These are phyloP conservation scores for Punctoribates punctum DNA, from an alignment of 2,888 invertebrate genomes.

Conservation along the genomic window DNA sequence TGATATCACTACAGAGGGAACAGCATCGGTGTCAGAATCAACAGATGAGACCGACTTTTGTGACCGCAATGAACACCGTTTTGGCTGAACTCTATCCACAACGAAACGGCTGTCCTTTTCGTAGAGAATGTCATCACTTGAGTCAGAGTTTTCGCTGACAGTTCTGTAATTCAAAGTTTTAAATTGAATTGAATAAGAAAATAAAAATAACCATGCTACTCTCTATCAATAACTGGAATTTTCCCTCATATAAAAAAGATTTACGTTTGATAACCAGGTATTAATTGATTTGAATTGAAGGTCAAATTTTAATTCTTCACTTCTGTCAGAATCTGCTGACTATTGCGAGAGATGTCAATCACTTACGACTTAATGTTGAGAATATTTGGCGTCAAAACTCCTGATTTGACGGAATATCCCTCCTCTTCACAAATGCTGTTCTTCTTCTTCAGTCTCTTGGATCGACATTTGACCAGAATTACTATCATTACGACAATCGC, in stretches of 20 bases:
- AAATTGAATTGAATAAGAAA: too few species aligned
- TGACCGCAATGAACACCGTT: background rate
- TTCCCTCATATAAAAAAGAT: too few species aligned
- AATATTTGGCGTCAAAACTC: background rate
- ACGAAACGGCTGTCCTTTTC: background rate
- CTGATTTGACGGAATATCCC: background rate
- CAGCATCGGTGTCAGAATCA: background rate
- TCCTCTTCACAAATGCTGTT: background rate
- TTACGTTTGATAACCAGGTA: too few species aligned
- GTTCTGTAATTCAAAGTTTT: background rate
- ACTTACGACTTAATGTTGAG: background rate
- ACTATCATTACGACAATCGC: background rate
- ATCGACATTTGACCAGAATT: background rate
- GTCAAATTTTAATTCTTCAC: too few species aligned
- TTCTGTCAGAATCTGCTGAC: too few species aligned
- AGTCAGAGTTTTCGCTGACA: background rate
- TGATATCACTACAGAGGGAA: background rate
- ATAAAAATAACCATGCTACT: too few species aligned
- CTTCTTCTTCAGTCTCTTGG: background rate
- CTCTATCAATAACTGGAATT: too few species aligned
- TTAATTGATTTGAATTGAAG: too few species aligned
- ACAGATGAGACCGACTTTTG: background rate
- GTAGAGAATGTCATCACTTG: slow-evolving; percentile 1
- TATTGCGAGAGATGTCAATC: too few species aligned
- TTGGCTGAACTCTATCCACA: slow-evolving; percentile 19